Conservation (phyloP, 2,113 vertebrate genomes). For the Pao palembangensis region DNA sequence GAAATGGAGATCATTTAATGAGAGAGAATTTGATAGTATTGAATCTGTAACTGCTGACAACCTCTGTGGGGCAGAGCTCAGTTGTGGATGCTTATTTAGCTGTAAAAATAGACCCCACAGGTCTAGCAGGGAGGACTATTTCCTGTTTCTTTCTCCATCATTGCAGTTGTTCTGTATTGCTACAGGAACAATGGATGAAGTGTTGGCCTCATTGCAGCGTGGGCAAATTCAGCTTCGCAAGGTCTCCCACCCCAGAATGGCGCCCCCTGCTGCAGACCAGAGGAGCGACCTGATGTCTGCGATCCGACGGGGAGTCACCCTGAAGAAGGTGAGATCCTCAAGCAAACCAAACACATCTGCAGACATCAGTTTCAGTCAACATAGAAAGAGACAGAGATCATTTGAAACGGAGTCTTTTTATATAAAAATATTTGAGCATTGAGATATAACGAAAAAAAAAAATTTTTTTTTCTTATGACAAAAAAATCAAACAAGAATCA, state of each 20-base stretch:
- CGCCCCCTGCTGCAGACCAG: conserved; percentile 35
- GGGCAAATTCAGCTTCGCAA: conserved; percentile 74
- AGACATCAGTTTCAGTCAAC: too few species aligned
- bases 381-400: too few species aligned
- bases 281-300: conserved; percentile 82
- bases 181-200: conserved; percentile 90
- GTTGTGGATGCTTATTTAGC: too few species aligned
- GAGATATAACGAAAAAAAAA: too few species aligned
- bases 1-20: conserved; percentile 15
- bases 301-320: conserved; percentile 87
- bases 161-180: background rate
- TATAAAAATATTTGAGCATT: too few species aligned
- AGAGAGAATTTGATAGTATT: conserved; percentile 1
- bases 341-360: background rate
- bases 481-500: background rate
- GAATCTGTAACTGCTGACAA: background rate
- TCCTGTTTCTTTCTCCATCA: too few species aligned
- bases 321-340: conserved; percentile 78
- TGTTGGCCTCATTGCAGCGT: conserved; percentile 86
- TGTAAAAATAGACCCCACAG: too few species aligned
- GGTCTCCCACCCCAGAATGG: background rate
- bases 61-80: background rate
- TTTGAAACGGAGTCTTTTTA: too few species aligned
- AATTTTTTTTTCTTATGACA: too few species aligned
- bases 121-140: too few species aligned